A percentile compares a stretch with the other conserved stretches of the same genome.
phyloP scores from a whole-genome alignment of 2,888 invertebrate species.

The Epiperipatus broadwayi region DNA sequence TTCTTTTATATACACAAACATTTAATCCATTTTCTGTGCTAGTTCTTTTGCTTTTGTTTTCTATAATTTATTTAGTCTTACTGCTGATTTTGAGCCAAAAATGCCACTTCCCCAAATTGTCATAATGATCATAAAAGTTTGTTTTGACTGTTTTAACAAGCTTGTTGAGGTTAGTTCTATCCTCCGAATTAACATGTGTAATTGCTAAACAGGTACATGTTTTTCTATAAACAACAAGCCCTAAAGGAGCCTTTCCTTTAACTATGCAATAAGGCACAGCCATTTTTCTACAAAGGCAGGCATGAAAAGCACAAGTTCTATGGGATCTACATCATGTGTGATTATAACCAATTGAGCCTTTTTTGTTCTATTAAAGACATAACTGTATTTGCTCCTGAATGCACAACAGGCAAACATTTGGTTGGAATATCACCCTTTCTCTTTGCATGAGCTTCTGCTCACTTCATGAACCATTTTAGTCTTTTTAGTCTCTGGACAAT shows the following conservation, averaged over 20 bases:
- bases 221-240: constrained; percentile 83
- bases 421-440: constrained; percentile 80
- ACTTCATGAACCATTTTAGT: constrained; percentile 72
- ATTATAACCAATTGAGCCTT: constrained; percentile 95
- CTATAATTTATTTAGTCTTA: constrained; percentile 83
- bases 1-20: too few relatives aligned
- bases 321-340: constrained; percentile 94
- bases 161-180: constrained; percentile 70
- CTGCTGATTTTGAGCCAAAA: constrained; percentile 87
- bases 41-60: constrained; percentile 89
- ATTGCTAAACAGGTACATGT: constrained; percentile 77
- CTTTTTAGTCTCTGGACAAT: constrained; percentile 77
- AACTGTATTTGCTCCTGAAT: constrained; percentile 74
- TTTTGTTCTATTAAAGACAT: constrained; percentile 86
- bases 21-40: constrained; percentile 50
- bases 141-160: constrained; percentile 85
- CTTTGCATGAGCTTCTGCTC: constrained; percentile 66
- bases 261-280: constrained; percentile 99
- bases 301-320: constrained; percentile 93
- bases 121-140: constrained; percentile 95
- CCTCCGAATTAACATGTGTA: constrained; percentile 58
- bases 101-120: constrained; percentile 98
- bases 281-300: constrained; percentile 99
- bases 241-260: constrained; percentile 91
- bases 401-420: constrained; percentile 68